phyloP scores from a whole-genome alignment of 2,888 invertebrate genomes.

The Miltochrista miniata region DNA sequence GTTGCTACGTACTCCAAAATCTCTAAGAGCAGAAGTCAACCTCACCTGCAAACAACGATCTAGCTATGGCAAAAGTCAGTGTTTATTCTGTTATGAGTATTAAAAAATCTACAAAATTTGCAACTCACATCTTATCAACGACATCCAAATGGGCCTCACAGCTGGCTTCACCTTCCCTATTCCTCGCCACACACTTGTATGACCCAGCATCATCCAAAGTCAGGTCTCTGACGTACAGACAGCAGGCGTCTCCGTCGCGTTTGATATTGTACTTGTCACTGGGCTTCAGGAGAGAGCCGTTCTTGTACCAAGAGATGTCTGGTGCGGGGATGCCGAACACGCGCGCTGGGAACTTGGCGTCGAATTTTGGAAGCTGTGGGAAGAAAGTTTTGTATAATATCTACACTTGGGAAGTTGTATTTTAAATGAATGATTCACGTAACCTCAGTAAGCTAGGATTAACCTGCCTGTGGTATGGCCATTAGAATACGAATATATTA shows the following conservation, averaged over 20 bases:
- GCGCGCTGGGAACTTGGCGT: slow-evolving; percentile 92
- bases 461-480: too few species aligned
- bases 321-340: slow-evolving; percentile 93
- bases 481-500: too few species aligned
- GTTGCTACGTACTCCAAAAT: too few species aligned
- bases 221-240: slow-evolving; percentile 89
- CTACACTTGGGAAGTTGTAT: too few species aligned
- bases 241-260: slow-evolving; percentile 91
- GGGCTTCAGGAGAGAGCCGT: slow-evolving; percentile 88
- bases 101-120: too few species aligned
- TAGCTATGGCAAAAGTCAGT: too few species aligned
- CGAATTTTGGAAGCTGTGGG: slow-evolving; percentile 87
- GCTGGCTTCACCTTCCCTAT: slow-evolving; percentile 90
- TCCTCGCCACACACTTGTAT: slow-evolving; percentile 91
- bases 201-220: slow-evolving; percentile 87
- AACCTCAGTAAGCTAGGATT: too few species aligned
- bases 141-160: slow-evolving; percentile 89
- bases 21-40: too few species aligned
- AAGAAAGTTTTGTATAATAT: neutral
- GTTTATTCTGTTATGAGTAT: too few species aligned
- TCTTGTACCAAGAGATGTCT: slow-evolving; percentile 93
- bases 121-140: slow-evolving; percentile 91
- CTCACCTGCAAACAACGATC: too few species aligned
- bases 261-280: slow-evolving; percentile 89
- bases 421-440: too few species aligned